These are phyloP conservation scores for Etheostoma spectabile DNA, from an alignment of 2,113 vertebrate genomes.

Conservation along the genomic window DNA sequence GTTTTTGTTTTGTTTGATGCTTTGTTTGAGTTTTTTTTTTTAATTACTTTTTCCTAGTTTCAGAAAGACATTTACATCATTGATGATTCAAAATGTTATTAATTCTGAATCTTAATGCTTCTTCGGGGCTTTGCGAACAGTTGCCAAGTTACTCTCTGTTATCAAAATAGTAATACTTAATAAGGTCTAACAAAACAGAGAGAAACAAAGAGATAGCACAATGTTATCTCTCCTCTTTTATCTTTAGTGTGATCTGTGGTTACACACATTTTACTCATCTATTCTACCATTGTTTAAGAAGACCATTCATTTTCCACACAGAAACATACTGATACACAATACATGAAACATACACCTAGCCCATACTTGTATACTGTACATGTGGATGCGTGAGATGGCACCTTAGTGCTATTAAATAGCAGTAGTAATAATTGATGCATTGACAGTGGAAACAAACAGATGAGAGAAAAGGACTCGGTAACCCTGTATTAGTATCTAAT, in stretches of 20 bases:
- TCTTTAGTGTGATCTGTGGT: neutral
- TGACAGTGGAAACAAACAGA: neutral
- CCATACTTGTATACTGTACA: neutral
- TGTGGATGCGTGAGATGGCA: no score
- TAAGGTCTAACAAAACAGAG: neutral
- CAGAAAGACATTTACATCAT: neutral
- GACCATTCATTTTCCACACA: neutral
- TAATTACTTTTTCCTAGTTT: neutral
- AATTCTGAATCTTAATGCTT: no score
- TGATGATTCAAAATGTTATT: neutral
- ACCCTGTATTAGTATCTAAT: slow-evolving; percentile 7
- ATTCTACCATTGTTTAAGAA: neutral
- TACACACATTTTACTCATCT: neutral
- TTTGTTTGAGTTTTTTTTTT: neutral
- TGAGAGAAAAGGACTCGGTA: neutral
- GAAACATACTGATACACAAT: neutral
- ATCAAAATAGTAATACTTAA: neutral
- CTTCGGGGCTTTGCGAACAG: neutral
- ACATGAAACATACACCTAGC: neutral
- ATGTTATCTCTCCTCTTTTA: neutral
- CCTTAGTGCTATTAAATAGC: neutral
- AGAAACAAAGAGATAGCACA: no score
- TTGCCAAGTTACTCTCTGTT: slow-evolving; percentile 7
- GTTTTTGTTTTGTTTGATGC: neutral
- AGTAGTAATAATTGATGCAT: neutral